Conservation (phyloP, 1,140 invertebrate genomes). For the Wasmannia auropunctata region DNA sequence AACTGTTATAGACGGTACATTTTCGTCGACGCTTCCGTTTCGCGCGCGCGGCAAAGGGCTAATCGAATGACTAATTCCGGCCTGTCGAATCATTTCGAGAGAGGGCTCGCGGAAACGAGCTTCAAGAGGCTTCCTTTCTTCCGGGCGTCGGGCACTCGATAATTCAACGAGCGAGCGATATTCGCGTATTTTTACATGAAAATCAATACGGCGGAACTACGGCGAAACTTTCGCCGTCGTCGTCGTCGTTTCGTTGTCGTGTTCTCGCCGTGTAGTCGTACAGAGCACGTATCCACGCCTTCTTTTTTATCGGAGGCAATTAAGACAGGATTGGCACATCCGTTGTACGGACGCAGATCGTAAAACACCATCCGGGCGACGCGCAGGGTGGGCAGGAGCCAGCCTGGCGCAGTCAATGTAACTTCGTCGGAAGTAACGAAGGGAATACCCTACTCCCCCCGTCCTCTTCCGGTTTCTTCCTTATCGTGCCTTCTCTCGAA, state of each 20-base stretch:
- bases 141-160: constrained; percentile 34
- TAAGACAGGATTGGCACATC: constrained; percentile 23
- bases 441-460: too few relatives aligned
- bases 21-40: constrained; percentile 22
- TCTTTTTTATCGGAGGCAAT: constrained; percentile 35
- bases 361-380: constrained; percentile 1
- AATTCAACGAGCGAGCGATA: constrained; percentile 49
- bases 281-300: constrained; percentile 21
- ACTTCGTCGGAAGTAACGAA: constrained; percentile 27
- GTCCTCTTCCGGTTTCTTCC: too few relatives aligned
- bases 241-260: not conserved
- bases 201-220: constrained; percentile 55
- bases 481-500: not conserved
- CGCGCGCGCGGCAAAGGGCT: not conserved
- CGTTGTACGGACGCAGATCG: constrained; percentile 14
- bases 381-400: not conserved
- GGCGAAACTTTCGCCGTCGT: not conserved
- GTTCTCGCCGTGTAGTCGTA: not conserved
- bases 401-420: not conserved
- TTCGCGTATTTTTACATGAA: constrained; percentile 50
- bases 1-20: not conserved
- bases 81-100: not conserved
- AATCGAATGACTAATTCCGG: constrained; percentile 15
- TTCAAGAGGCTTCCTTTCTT: constrained; percentile 25
- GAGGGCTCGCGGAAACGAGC: not conserved